Percentiles rank a stretch among this genome's conserved stretches.
These are phyloP conservation scores for Callipepla californica DNA, from an alignment of 2,113 vertebrate species.

Conservation along the genomic window DNA sequence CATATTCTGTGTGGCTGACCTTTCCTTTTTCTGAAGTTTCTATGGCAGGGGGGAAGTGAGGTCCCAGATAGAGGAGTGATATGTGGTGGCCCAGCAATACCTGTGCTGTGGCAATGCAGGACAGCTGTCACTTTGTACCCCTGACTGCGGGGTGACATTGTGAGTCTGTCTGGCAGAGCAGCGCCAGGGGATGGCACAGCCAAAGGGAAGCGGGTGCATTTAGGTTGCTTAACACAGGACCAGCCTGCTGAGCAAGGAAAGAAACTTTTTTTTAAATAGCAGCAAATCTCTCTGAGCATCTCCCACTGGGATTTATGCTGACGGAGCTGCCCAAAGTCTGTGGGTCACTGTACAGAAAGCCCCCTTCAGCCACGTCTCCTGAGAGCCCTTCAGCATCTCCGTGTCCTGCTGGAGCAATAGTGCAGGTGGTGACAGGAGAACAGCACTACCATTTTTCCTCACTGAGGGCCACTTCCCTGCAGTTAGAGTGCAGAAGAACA, in stretches of 20 bases:
- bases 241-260: constrained; percentile 4
- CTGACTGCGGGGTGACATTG: neutral
- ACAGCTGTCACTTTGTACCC: neutral
- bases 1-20: neutral
- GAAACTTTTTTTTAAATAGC: neutral
- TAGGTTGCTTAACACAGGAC: neutral
- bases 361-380: neutral
- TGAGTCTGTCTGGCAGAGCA: neutral
- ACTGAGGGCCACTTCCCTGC: neutral
- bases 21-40: constrained; percentile 10
- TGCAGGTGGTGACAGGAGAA: neutral
- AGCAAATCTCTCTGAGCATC: neutral
- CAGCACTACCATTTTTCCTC: neutral
- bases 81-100: neutral
- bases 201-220: neutral
- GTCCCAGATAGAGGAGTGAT: rapidly evolving
- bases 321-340: neutral
- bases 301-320: neutral
- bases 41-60: neutral
- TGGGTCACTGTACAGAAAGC: neutral
- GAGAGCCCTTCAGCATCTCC: neutral
- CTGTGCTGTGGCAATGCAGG: neutral
- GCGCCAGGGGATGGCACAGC: neutral
- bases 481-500: neutral
- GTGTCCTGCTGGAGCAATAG: neutral